Base-by-base conservation (phyloP, 2,888 invertebrate species). In the Eulithis testata region DNA sequence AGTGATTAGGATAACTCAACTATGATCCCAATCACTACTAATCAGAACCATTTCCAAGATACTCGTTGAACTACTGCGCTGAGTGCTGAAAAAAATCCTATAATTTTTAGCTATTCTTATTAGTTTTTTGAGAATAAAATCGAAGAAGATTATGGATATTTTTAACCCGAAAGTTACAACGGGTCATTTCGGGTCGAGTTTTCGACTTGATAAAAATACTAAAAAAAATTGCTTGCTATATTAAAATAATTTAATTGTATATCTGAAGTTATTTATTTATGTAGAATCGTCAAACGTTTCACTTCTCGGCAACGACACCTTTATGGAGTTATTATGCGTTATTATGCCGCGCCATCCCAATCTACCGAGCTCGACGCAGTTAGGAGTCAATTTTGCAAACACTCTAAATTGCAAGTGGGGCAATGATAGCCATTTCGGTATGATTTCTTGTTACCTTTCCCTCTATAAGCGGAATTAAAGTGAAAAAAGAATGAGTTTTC, bases 261-360 rank as follows among this genome's bases (percentile, higher is more conserved):
- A 44, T 56, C 47, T 40, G 3, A 57, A 62, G 31, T 51, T 55
- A 37, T 51, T 43, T 51, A 63, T 65, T 49, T 56, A 56, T 60
- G 44, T 53, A 31, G 56, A 56, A 43, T 63, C 66, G 51, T 66
- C 63, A 63, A 66, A 36, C 54, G 53, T 55, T 65, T 63, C 53
- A 63, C 50, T 66, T 66, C 60, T 64, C 54, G 57, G 40, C 37
- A 56, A 51, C 56, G 62, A 65, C 66, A 63, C 63, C 40, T 66
- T 77, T 72, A 71, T 68, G 66, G 47, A 47, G 47, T 60, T 73
- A 74, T 76, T 78, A 80, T 75, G 73, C 76, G 76, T 78, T 76
- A 79, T 76, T 78, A 80, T 75, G 73, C 73, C 75, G 73, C 63
- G 60, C 66, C 70, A 69, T 67, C 60, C 62, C 74, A 79, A 81